Base-by-base conservation (phyloP, 2,113 vertebrate genomes). In the Hypomesus transpacificus region DNA sequence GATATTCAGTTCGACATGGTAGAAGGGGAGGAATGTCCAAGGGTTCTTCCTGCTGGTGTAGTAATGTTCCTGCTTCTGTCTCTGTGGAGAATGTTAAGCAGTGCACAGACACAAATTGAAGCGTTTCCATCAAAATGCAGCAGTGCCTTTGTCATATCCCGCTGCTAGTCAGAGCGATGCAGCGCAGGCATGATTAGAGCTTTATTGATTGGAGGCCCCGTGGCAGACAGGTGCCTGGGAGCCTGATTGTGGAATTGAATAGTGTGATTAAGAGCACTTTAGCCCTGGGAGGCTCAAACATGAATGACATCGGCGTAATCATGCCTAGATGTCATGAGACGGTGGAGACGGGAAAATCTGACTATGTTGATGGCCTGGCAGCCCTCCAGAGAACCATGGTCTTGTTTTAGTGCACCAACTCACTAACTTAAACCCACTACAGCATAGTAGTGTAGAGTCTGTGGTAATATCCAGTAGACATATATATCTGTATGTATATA, bases 151-250 rank as follows among this genome's bases (percentile, higher is more conserved):
- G 67, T 64, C 68, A 21, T 56, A 53, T 68, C 56, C 63, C 21
- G 64, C 67, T 34, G 71, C 21, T 31, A 34, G 66, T 66, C 16
- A 60, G 34, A 57, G 68, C 3, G 16, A 9, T 31, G 20, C 18
- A n/a, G 16, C 61, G 18, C 34, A 73, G 58, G 6, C 70, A 52
- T 69, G 51, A 20, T 5, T 52, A 52, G 68, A 50, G 75, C 14
- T 16, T 63, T 68, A 71, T 74, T 56, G 81, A 80, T 64, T 34
- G 60, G 68, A 39, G 66, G 20, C 52, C 68, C 65, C 22, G 3
- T 24, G 58, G 53, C 59, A 50, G 18, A 64, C 53, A 68, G 63
- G 58, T 24, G 51, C 13, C 57, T 39, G 24, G 22, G 51, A 71
- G 39, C 14, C 31, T 18, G 54, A 64, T 61, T 39, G 67, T 58